Conservation (phyloP, 2,888 invertebrate species). For the Monopis laevigella region DNA sequence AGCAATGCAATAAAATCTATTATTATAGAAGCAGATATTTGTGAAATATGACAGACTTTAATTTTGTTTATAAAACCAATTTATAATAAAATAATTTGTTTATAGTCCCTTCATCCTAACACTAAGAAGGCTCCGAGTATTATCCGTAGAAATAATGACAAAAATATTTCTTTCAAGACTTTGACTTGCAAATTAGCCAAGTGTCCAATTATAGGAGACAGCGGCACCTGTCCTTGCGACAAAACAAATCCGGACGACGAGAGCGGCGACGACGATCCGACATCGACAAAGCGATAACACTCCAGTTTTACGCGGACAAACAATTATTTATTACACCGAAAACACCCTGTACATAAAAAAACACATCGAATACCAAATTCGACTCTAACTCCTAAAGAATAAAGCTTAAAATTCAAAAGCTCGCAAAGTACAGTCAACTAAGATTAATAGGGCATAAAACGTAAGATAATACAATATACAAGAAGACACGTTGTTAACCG, state of each 20-base stretch:
- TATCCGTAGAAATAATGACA: no score
- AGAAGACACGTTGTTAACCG: constrained; percentile 75
- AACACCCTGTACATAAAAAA: constrained; percentile 36
- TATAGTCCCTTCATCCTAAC: no score
- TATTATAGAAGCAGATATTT: no score
- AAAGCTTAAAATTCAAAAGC: constrained; percentile 29
- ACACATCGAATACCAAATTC: constrained; percentile 23
- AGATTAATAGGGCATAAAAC: constrained; percentile 67
- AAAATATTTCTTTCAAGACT: no score
- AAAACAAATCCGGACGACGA: constrained; percentile 28
- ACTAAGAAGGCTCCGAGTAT: no score
- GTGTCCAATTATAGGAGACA: constrained; percentile 11
- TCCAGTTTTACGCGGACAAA: constrained; percentile 60
- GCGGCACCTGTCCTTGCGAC: constrained; percentile 15
- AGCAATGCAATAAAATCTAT: no score
- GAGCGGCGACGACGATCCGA: constrained; percentile 20
- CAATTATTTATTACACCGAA: constrained; percentile 62
- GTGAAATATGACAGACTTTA: no score
- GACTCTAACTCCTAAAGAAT: constrained; percentile 25
- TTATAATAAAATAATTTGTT: no score
- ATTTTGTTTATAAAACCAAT: no score
- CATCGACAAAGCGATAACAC: constrained; percentile 35
- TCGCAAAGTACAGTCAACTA: constrained; percentile 40
- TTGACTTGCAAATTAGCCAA: no score
- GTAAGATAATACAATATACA: constrained; percentile 70